phyloP scores from a whole-genome alignment of 1,140 invertebrate species.

The Eciton burchellii region DNA sequence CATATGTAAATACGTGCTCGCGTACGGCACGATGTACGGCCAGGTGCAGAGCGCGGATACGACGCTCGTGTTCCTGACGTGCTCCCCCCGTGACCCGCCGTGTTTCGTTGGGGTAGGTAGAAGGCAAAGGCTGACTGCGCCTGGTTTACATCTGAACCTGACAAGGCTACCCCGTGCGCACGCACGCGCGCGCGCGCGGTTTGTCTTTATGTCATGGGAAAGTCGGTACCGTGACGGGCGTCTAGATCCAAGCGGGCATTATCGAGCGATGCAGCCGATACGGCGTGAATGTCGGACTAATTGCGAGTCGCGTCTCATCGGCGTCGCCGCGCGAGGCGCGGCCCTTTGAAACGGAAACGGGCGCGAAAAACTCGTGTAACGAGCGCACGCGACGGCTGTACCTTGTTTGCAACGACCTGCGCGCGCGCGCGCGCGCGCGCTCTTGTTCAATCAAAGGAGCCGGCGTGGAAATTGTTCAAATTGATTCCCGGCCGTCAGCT shows the following conservation, averaged over 20 bases:
- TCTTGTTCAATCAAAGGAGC: slow-evolving; percentile 57
- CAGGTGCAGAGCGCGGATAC: slow-evolving; percentile 72
- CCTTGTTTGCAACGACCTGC: slow-evolving; percentile 55
- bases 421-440: neutral
- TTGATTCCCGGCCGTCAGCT: slow-evolving; percentile 37
- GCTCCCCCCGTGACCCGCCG: slow-evolving; percentile 77
- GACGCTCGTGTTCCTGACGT: slow-evolving; percentile 80
- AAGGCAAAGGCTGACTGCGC: slow-evolving; percentile 71
- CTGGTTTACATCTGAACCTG: slow-evolving; percentile 82
- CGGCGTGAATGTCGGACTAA: slow-evolving; percentile 72
- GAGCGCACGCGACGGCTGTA: slow-evolving; percentile 8
- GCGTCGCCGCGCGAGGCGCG: no score
- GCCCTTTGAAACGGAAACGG: slow-evolving; percentile 68
- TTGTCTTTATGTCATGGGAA: slow-evolving; percentile 83
- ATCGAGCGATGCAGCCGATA: slow-evolving; percentile 66
- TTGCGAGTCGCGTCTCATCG: slow-evolving; percentile 64
- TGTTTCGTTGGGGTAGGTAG: slow-evolving; percentile 66
- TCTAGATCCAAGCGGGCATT: slow-evolving; percentile 67
- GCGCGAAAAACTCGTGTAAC: slow-evolving; percentile 67
- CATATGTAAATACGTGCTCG: neutral
- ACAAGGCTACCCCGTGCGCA: slow-evolving; percentile 78
- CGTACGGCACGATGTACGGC: slow-evolving; percentile 46
- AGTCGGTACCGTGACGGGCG: slow-evolving; percentile 66
- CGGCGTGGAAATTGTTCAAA: slow-evolving; percentile 30
- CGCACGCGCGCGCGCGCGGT: slow-evolving; percentile 74